Evolutionary conservation across 1,140 invertebrate genomes (phyloP), one percentile per base, ranked within the genome.

Genomic region (Leguminivora glycinivorella): DNA sequence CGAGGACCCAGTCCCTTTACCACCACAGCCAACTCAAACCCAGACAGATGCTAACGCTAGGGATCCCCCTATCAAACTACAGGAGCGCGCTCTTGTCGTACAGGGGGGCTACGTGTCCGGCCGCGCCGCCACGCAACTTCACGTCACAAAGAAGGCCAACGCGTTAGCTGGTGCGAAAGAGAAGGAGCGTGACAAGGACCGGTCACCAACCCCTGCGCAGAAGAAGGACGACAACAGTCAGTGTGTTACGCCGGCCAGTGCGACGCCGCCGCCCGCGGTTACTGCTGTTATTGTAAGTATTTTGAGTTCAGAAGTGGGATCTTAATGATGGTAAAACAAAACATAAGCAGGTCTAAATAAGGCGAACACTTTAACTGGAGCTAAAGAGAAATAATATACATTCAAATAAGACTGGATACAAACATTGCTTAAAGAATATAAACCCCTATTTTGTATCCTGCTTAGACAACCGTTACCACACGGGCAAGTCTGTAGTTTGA

Each of bases 121-220:
- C 38, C 92, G 92, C 70, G 89, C 83, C 29, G 86, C 82, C 43
- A 87, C 92, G 71, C 90, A 92, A 72, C 87, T 95, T 74, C 94
- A 93, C 56, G 93, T 94, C n/a, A 92, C 89, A 82, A 94, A 94
- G 92, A 94, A 94, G 80, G 92, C 93, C 31, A 96, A 96, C 92
- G 93, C 96, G 60, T 88, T 96, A 43, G 94, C 88, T 66, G 79
- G 76, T 10, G 78, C 78, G 56, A 80, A 80, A 70, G 83, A 80
- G 29, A 56, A 68, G 4, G 74, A 83, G 58, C 40, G 73, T 1
- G 81, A 83, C 69, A 80, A 82, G 73, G 81, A 83, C 72, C 67
- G 81, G 12, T 82, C 81, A 10, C 84, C 70, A 19, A 72, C 73
- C 24, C 83, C 81, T 24, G 77, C 76, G 10, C 68, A 74, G 47